Evolutionary conservation across 1,140 invertebrate genomes (phyloP).

Genomic region (Macrosteles quadrilineatus): DNA sequence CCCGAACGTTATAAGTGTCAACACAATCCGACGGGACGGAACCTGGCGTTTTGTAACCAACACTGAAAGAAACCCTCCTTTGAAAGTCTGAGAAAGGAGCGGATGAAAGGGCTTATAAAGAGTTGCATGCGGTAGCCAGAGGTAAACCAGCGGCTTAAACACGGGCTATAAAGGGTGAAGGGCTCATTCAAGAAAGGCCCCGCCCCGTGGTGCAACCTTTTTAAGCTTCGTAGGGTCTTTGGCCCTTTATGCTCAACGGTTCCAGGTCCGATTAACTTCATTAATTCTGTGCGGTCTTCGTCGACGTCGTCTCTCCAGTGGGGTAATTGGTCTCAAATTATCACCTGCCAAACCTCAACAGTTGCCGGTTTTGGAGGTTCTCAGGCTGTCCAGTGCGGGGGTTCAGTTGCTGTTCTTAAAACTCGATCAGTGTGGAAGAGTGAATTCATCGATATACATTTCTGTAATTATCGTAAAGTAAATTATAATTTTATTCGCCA

Average conservation of each 20-base stretch:
- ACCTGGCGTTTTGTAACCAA: not conserved
- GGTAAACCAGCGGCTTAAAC: constrained; percentile 23
- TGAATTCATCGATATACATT: too few relatives aligned
- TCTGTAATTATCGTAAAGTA: too few relatives aligned
- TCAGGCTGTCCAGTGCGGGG: too few relatives aligned
- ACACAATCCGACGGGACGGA: not conserved
- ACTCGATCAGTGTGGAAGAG: too few relatives aligned
- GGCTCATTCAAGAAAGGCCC: constrained; percentile 18
- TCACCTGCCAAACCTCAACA: not conserved
- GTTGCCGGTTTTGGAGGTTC: too few relatives aligned
- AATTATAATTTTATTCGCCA: too few relatives aligned
- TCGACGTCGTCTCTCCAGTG: not conserved
- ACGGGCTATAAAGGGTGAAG: constrained; percentile 22
- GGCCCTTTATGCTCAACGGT: constrained; percentile 3
- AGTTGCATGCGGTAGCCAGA: constrained; percentile 21
- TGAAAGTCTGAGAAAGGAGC: constrained; percentile 14
- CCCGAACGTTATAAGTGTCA: constrained; percentile 13
- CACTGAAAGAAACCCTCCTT: not conserved
- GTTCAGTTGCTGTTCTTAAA: too few relatives aligned
- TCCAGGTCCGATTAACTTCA: constrained; percentile 15
- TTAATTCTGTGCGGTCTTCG: constrained; percentile 23
- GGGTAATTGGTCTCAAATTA: constrained; percentile 4
- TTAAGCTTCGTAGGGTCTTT: not conserved
- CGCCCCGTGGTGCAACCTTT: constrained; percentile 21
- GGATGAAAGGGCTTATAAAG: constrained; percentile 20